Evolutionary conservation across 1,140 invertebrate species (phyloP).

Genomic region (Brachionus plicatilis): DNA sequence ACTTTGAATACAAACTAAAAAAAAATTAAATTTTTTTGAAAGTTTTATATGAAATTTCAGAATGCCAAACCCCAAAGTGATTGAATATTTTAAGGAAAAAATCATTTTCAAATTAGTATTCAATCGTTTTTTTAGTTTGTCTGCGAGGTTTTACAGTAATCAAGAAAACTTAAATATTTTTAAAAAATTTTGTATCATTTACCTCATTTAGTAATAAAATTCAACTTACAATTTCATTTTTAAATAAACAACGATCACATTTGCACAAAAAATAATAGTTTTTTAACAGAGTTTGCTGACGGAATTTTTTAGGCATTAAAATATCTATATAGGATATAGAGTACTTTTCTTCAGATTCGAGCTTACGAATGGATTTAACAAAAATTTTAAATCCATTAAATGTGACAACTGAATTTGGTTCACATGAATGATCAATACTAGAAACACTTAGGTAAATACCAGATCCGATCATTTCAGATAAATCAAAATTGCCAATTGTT

Average conservation of each 20-base stretch:
- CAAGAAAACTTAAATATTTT: too few species aligned
- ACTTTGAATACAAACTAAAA: too few species aligned
- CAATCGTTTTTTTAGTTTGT: too few species aligned
- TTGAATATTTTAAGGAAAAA: too few species aligned
- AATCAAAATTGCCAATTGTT: not conserved
- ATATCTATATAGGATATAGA: conserved; percentile 19
- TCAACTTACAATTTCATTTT: not conserved
- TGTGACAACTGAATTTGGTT: conserved; percentile 2
- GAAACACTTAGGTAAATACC: conserved; percentile 20
- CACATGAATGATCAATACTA: conserved; percentile 31
- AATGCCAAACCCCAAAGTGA: too few species aligned
- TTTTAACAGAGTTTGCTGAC: not conserved
- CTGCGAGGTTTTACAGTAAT: too few species aligned
- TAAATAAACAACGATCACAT: not conserved
- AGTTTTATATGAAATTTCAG: too few species aligned
- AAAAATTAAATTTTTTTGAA: too few species aligned
- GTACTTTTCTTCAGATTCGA: not conserved
- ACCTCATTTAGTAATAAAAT: not conserved
- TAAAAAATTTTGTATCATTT: too few species aligned
- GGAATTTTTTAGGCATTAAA: not conserved
- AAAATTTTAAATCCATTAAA: not conserved
- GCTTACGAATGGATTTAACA: not conserved
- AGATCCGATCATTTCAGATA: conserved; percentile 25
- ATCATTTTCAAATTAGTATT: too few species aligned
- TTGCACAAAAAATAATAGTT: conserved; percentile 24